phyloP scores from a whole-genome alignment of 1,140 invertebrate species.

The Plutomurus gul region DNA sequence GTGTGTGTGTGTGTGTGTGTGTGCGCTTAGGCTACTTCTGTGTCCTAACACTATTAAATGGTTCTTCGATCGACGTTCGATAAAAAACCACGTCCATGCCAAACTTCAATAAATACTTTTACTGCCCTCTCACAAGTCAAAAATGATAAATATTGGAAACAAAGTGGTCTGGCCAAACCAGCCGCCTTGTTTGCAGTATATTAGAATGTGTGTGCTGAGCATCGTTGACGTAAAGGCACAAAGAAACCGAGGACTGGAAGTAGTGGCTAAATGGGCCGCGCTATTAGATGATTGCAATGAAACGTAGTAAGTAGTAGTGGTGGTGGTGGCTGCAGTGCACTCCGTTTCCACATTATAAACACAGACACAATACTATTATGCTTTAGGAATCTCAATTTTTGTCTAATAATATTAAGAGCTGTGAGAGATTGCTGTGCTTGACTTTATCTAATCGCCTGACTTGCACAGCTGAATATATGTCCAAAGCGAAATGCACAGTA shows the following conservation, averaged over 20 bases:
- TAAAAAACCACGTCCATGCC: neutral
- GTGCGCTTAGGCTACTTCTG: neutral
- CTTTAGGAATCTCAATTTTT: too few relatives aligned
- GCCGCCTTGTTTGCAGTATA: conserved; percentile 22
- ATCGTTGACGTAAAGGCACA: conserved; percentile 6
- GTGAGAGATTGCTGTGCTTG: too few relatives aligned
- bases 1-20: neutral
- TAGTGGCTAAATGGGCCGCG: neutral
- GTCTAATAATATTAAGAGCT: too few relatives aligned
- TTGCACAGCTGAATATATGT: too few relatives aligned
- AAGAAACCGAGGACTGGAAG: neutral
- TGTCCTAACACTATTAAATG: too few relatives aligned
- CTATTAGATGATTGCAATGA: neutral
- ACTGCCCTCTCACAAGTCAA: conserved; percentile 6
- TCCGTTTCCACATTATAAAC: too few relatives aligned
- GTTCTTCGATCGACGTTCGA: neutral
- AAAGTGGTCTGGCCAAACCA: conserved; percentile 15
- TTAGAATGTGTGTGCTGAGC: conserved; percentile 7
- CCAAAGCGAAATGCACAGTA: too few relatives aligned
- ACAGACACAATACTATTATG: too few relatives aligned
- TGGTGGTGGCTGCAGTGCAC: too few relatives aligned
- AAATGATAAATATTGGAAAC: conserved; percentile 25
- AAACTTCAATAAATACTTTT: conserved; percentile 22
- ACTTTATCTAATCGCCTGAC: too few relatives aligned
- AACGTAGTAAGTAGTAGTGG: too few relatives aligned